These are phyloP conservation scores for Ectemnius lituratus DNA, from an alignment of 2,888 invertebrate species.

Conservation along the genomic window DNA sequence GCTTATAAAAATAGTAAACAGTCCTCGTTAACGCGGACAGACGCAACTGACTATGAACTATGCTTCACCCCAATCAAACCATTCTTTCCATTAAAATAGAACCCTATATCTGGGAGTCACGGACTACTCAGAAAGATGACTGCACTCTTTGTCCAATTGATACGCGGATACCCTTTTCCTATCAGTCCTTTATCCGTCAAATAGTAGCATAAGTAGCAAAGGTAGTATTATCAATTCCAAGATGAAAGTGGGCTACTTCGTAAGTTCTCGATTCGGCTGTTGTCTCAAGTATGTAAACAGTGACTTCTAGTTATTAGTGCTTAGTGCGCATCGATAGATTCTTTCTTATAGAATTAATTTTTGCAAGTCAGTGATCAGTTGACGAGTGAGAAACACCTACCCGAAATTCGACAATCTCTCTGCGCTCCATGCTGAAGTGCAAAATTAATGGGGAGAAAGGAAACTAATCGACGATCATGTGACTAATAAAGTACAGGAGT, in stretches of 20 bases:
- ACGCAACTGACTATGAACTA: slow-evolving; percentile 65
- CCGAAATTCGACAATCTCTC: slow-evolving; percentile 26
- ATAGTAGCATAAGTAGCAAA: slow-evolving; percentile 16
- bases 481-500: slow-evolving; percentile 16
- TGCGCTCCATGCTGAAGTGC: slow-evolving; percentile 9
- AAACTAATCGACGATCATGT: slow-evolving; percentile 15
- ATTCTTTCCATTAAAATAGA: slow-evolving; percentile 54
- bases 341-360: slow-evolving; percentile 56
- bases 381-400: slow-evolving; percentile 11
- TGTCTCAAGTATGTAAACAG: slow-evolving; percentile 39
- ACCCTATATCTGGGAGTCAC: slow-evolving; percentile 39
- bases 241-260: background rate
- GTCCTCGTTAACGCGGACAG: slow-evolving; percentile 64
- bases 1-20: slow-evolving; percentile 77
- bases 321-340: slow-evolving; percentile 53
- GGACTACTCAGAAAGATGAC: slow-evolving; percentile 31
- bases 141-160: slow-evolving; percentile 26
- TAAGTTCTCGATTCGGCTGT: background rate
- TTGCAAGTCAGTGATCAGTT: slow-evolving; percentile 12
- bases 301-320: slow-evolving; percentile 47
- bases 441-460: slow-evolving; percentile 11
- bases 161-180: slow-evolving; percentile 15
- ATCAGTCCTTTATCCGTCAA: slow-evolving; percentile 24
- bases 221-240: slow-evolving; percentile 15
- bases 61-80: slow-evolving; percentile 54